Base-by-base conservation (phyloP, 2,888 invertebrate species). In the Creontiades dilutus region DNA sequence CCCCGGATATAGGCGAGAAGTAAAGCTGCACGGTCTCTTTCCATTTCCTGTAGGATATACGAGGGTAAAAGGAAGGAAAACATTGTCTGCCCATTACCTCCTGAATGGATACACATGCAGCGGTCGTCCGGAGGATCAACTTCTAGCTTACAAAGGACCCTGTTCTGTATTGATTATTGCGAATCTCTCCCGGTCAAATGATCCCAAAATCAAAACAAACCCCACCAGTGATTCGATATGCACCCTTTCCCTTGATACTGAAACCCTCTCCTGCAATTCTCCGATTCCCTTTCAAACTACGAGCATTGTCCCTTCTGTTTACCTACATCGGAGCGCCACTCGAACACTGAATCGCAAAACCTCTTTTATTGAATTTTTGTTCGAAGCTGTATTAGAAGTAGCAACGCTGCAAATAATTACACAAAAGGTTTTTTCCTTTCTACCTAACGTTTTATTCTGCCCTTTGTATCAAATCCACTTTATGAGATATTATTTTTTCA, bases 131-230 rank as follows among this genome's bases (percentile, higher is more conserved):
- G 68, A 23, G 68, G 68, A 23, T 23, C 23, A 19, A 68, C 68
- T 68, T 68, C 68, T 68, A 4, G 78, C 78, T 78, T 78, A 78
- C 78, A 78, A 78, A 78, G 27, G 46, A 16, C 78, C 78, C 78
- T 46, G 46, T 19, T 78, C 78, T 78, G 78, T 78, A 78, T 78
- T 78, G 78, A 82, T 82, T 82, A 48, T 82, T 48, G 52, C 55
- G 82, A 80, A 46, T 28, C 80, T 19, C 48, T 28, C 80, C 16
- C 48, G 52, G 52, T 48, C 82, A 82, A 52, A 47, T 48, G 82
- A 48, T 80, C 47, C 13, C 46, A 23, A 80, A 80, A 80, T 37
- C 80, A 80, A 80, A 80, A 47, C 80, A 48, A 48, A 37, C 46
- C 37, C 80, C 47, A 7, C 82, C 82, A 52, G 16, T 27, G 52